Percentiles rank a stretch among this genome's conserved stretches.
Evolutionary conservation across 92 coral and sea anemone species (phyloP).

Genomic region (Zoanthus sociatus): DNA sequence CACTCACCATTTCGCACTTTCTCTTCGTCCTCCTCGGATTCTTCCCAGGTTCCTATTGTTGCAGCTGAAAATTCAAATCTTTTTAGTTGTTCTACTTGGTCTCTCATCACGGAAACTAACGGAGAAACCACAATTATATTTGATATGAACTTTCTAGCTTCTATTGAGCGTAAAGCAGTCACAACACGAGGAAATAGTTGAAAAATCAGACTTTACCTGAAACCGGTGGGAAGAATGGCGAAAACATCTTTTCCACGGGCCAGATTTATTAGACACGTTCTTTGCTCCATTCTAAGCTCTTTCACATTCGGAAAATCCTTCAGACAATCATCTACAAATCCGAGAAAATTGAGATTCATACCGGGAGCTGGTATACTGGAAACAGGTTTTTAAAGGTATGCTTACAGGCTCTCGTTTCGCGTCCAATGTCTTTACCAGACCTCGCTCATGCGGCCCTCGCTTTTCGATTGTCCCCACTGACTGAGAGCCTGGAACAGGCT

Average conservation of each 20-base stretch:
- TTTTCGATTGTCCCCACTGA: too few species aligned
- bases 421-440: too few species aligned
- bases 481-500: too few species aligned
- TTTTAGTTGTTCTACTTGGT: not conserved
- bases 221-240: not conserved
- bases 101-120: not conserved
- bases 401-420: too few species aligned
- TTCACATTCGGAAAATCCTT: not conserved
- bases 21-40: not conserved
- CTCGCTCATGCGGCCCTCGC: too few species aligned
- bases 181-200: not conserved
- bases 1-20: not conserved
- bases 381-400: too few species aligned
- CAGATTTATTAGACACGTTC: not conserved
- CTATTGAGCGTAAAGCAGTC: not conserved
- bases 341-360: not conserved
- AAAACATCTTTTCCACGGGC: conserved; percentile 8
- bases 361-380: too few species aligned
- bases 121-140: not conserved
- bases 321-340: not conserved
- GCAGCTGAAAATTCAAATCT: not conserved
- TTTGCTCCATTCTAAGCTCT: not conserved
- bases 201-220: not conserved
- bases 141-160: not conserved
- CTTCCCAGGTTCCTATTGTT: conserved; percentile 1